Evolutionary conservation across 1,140 invertebrate species (phyloP), one percentile per base, ranked within the genome.

Genomic region (Calephelis nemesis): DNA sequence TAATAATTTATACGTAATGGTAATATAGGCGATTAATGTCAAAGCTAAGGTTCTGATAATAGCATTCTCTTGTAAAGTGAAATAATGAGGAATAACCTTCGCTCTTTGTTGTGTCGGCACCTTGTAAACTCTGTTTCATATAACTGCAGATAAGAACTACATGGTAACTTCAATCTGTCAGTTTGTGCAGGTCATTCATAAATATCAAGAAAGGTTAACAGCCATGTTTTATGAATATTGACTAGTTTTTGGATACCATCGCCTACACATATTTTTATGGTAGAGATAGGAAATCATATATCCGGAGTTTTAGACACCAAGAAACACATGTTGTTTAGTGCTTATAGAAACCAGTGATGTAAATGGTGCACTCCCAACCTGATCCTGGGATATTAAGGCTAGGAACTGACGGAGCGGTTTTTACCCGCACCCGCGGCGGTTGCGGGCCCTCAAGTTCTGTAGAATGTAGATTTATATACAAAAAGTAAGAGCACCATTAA

Each of bases 61-160:
- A 58, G 71, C 64, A 47, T 72, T 72, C 64, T 62, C 63, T 72
- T 67, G 71, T 72, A 63, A 63, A 66, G n/a, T 47, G 10, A 64
- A 67, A 70, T 70, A 72, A 58, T 58, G 52, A 58, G 52, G 52
- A 58, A 58, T 58, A n/a, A 49, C 63, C 13, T 49, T 49, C 47
- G n/a, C 30, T 39, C 10, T 64, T 48, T 15, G 45, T 48, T 64
- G 63, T 64, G 19, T 19, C 19, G 13, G 47, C 47, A 48, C 47
- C 63, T 64, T 64, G 63, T 64, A 64, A 64, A 64, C 47, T 64
- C n/a, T 64, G 15, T 63, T 15, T 47, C 48, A 40, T 64, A 64
- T 47, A 64, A 64, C 63, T 49, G 12, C 48, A 49, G 63, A 64
- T 64, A 64, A 64, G 9, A 64, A 13, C 13, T 64, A 64, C 63